phyloP scores from a whole-genome alignment of 2,797 vertebrate species.

The Ibycter americanus region DNA sequence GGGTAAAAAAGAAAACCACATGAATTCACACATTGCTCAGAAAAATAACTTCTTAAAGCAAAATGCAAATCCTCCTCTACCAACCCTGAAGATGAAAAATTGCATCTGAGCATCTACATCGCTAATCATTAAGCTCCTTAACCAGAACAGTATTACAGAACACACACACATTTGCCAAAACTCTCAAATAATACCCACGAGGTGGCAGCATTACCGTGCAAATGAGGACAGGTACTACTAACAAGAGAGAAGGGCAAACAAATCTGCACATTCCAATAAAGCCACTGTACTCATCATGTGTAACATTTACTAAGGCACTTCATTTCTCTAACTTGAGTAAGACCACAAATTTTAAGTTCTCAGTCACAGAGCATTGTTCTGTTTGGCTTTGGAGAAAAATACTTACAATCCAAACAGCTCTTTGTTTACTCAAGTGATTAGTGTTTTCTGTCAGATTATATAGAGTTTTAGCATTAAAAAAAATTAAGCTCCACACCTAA shows the following conservation, averaged over 20 bases:
- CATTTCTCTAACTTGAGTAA: background rate
- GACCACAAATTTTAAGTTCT: background rate
- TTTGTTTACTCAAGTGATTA: background rate
- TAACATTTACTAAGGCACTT: background rate
- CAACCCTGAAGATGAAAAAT: background rate
- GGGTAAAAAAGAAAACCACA: background rate
- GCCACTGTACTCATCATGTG: background rate
- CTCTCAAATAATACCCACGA: background rate
- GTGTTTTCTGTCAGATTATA: background rate
- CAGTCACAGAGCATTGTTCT: background rate
- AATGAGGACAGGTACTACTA: rapidly evolving
- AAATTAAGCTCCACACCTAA: background rate
- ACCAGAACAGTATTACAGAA: background rate
- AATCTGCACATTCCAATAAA: background rate
- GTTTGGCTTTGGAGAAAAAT: background rate
- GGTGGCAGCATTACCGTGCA: background rate
- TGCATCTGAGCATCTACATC: background rate
- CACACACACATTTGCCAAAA: background rate
- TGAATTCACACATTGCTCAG: background rate
- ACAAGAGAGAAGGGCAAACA: background rate
- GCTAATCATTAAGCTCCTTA: background rate
- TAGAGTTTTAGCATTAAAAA: background rate
- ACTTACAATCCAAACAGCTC: background rate
- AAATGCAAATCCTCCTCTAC: background rate
- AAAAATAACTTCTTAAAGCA: background rate